These are phyloP conservation scores for Lepas anatifera DNA, from an alignment of 2,888 invertebrate genomes.

Conservation along the genomic window DNA sequence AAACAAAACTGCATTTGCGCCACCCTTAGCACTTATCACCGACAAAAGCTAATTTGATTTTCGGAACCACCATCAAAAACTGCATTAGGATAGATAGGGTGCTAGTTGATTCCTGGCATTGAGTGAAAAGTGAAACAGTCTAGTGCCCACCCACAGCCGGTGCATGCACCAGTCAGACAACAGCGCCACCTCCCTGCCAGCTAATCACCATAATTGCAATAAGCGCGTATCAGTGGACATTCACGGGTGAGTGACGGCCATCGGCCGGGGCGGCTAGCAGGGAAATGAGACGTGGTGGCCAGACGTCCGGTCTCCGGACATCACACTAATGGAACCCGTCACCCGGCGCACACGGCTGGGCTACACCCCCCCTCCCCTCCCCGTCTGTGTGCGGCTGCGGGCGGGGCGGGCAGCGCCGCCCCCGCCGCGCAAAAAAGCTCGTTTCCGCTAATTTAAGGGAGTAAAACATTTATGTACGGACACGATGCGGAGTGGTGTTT, in stretches of 20 bases:
- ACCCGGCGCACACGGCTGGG: no score
- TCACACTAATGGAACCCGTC: not conserved
- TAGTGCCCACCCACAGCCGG: no score
- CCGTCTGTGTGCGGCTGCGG: not conserved
- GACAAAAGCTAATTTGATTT: no score
- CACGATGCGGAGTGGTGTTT: conserved; percentile 5
- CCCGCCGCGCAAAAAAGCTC: not conserved
- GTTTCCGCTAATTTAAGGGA: conserved; percentile 9
- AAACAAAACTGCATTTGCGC: no score
- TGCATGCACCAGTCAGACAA: not conserved
- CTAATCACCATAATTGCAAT: conserved; percentile 7
- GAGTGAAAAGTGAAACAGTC: no score
- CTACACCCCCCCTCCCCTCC: not conserved
- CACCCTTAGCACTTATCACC: no score
- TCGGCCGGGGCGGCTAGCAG: not conserved
- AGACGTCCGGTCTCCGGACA: not conserved
- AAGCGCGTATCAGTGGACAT: not conserved
- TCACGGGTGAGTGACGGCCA: not conserved
- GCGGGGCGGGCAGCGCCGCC: not conserved
- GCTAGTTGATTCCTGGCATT: no score
- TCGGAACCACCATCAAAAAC: no score
- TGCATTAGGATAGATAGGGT: no score
- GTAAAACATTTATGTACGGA: conserved; percentile 5
- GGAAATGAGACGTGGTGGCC: not conserved
- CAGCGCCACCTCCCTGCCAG: not conserved